Percentiles rank a stretch among this genome's conserved stretches.
Conservation (phyloP, 2,888 invertebrate species). For the Cryptus armator region DNA sequence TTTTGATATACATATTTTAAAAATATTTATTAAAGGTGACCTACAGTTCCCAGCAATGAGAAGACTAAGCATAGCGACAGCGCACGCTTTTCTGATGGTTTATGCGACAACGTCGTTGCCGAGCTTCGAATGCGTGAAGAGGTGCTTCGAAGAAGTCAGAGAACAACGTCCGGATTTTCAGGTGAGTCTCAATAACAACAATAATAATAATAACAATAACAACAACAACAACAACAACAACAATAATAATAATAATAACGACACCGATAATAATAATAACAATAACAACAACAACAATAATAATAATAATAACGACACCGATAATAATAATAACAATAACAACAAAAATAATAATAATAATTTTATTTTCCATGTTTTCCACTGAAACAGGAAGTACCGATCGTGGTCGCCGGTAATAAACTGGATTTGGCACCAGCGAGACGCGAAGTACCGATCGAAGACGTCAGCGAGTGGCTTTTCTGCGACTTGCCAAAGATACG, state of each 20-base stretch:
- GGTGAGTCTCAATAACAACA: constrained; percentile 79
- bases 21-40: constrained; percentile 87
- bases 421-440: constrained; percentile 91
- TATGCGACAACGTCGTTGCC: constrained; percentile 92
- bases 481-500: constrained; percentile 91
- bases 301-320: too few relatives aligned
- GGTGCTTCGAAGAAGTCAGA: constrained; percentile 93
- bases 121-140: constrained; percentile 91
- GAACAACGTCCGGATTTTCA: constrained; percentile 92
- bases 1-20: too few relatives aligned
- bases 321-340: neutral
- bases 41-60: constrained; percentile 97
- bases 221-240: neutral
- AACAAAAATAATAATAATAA: too few relatives aligned
- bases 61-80: constrained; percentile 93
- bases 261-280: neutral
- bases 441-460: constrained; percentile 91
- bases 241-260: neutral
- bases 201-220: neutral
- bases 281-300: neutral
- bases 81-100: constrained; percentile 95
- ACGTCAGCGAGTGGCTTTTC: constrained; percentile 93
- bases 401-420: constrained; percentile 95
- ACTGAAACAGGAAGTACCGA: constrained; percentile 90
- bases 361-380: constrained; percentile 10